Evolutionary conservation across 2,113 vertebrate species (phyloP).

Genomic region (Lutjanus erythropterus): DNA sequence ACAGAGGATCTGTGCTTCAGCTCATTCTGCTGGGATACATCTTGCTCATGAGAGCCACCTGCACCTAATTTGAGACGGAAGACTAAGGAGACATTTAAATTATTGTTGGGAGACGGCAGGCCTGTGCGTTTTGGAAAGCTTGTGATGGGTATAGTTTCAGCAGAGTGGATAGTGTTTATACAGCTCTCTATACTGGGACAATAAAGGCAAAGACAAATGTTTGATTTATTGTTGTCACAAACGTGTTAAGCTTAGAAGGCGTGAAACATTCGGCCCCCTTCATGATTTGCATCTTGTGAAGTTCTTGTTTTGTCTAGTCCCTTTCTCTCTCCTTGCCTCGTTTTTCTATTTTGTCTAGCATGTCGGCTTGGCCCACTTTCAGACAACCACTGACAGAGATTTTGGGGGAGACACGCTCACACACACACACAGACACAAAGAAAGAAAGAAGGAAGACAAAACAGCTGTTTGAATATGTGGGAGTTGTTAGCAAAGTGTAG

Average conservation of each 20-base stretch:
- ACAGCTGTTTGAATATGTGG: constrained; percentile 16
- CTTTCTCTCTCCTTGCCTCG: constrained; percentile 7
- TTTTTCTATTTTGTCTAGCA: constrained; percentile 48
- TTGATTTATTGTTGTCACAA: constrained; percentile 18
- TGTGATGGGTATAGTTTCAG: neutral
- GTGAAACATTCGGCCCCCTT: neutral
- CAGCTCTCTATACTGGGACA: constrained; percentile 6
- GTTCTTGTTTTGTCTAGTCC: neutral
- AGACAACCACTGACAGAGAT: constrained; percentile 47
- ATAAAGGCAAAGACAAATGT: constrained; percentile 16
- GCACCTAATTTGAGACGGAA: neutral
- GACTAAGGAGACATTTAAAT: neutral
- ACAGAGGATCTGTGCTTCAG: neutral
- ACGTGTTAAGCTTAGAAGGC: neutral
- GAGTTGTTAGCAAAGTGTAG: constrained; percentile 19
- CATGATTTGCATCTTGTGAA: constrained; percentile 30
- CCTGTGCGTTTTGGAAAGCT: constrained; percentile 11
- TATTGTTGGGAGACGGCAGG: neutral
- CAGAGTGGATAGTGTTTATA: constrained; percentile 12
- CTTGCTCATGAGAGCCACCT: neutral
- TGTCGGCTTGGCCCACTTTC: constrained; percentile 52
- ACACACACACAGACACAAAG: neutral
- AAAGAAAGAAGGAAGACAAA: constrained; percentile 6
- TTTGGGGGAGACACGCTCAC: constrained; percentile 4
- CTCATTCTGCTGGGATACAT: neutral